phyloP scores from a whole-genome alignment of 2,113 vertebrate species.

The Apaloderma vittatum region DNA sequence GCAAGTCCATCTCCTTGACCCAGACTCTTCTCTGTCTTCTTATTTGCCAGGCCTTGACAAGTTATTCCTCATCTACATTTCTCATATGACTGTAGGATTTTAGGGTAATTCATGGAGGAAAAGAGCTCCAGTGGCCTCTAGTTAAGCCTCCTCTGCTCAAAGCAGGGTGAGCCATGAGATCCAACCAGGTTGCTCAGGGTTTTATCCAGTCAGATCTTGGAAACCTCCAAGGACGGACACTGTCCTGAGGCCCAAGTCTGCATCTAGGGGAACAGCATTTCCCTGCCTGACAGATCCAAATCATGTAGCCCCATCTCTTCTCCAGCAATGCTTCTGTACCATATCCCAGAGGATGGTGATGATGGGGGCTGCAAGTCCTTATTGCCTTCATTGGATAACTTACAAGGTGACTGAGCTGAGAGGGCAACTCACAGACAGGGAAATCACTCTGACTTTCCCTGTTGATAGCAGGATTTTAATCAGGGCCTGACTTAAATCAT shows the following conservation, averaged over 20 bases:
- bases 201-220: neutral
- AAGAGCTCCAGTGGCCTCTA: neutral
- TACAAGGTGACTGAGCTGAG: neutral
- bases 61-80: neutral
- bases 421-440: neutral
- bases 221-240: neutral
- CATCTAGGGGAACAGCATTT: neutral
- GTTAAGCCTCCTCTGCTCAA: neutral
- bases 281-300: neutral
- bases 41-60: neutral
- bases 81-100: neutral
- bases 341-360: neutral
- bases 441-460: neutral
- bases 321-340: neutral
- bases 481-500: neutral
- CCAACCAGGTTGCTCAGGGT: neutral
- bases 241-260: neutral
- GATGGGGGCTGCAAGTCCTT: neutral
- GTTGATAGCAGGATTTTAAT: constrained; percentile 22
- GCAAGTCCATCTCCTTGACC: neutral
- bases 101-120: neutral
- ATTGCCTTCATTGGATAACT: neutral
- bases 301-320: neutral
- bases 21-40: neutral
- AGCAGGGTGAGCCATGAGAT: neutral